phyloP scores from a whole-genome alignment of 2,113 vertebrate species.

The Orthochromis indermauri region DNA sequence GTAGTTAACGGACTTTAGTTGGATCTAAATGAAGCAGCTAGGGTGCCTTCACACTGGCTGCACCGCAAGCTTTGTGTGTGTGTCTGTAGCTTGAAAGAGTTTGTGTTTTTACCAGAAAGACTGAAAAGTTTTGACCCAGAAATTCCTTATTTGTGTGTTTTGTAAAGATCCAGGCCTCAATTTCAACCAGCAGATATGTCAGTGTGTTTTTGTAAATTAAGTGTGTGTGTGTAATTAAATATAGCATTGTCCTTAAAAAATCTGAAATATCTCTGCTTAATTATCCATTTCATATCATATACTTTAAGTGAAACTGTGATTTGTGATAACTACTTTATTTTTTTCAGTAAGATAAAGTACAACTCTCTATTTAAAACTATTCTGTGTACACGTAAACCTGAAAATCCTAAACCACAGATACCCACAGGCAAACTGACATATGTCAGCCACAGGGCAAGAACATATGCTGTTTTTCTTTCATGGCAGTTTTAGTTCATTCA shows the following conservation, averaged over 20 bases:
- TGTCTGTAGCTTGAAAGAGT: neutral
- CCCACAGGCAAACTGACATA: neutral
- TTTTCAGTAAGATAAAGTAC: neutral
- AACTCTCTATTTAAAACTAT: neutral
- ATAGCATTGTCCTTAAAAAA: neutral
- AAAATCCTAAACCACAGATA: neutral
- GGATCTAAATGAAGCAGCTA: neutral
- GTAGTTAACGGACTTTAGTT: neutral
- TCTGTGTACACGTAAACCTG: neutral
- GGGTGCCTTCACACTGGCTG: neutral
- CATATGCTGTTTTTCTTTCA: neutral
- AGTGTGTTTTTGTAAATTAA: neutral
- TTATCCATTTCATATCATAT: neutral
- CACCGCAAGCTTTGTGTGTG: neutral
- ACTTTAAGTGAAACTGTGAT: neutral
- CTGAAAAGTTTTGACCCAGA: fast-evolving
- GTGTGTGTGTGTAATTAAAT: neutral
- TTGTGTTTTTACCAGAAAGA: neutral
- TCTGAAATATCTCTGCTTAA: neutral
- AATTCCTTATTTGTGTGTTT: neutral
- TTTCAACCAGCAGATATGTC: fast-evolving
- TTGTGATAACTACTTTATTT: neutral
- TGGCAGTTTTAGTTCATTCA: neutral
- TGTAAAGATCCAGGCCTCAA: fast-evolving
- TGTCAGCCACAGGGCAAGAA: neutral